Evolutionary conservation across 2,888 invertebrate species (phyloP).

Genomic region (Hermaeophaga mercurialis): DNA sequence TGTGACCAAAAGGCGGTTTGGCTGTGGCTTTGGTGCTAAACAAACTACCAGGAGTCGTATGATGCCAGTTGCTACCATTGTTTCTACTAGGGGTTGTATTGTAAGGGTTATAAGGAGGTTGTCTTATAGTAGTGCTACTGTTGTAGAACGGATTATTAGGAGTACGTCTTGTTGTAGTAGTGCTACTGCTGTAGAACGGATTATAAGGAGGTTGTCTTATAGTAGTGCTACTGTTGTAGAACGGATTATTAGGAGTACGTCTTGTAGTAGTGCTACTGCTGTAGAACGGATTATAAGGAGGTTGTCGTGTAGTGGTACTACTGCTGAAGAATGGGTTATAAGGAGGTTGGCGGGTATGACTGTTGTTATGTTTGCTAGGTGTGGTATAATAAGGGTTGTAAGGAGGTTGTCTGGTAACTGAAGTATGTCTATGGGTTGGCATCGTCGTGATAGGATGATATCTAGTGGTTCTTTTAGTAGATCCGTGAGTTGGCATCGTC

Average conservation of each 20-base stretch:
- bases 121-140: constrained; percentile 1
- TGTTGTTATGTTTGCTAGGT: neutral
- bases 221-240: neutral
- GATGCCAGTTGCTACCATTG: neutral
- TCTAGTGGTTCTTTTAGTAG: neutral
- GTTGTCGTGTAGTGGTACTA: constrained; percentile 6
- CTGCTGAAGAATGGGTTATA: constrained; percentile 16
- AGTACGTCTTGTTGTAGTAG: neutral
- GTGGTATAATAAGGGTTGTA: constrained; percentile 20
- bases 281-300: constrained; percentile 14
- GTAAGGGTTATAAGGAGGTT: constrained; percentile 19
- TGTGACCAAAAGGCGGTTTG: neutral
- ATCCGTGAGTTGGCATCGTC: neutral
- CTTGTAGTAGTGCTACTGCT: neutral
- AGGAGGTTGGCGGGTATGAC: constrained; percentile 9
- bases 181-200: constrained; percentile 15
- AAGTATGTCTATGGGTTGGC: constrained; percentile 10
- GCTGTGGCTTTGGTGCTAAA: neutral
- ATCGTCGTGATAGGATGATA: constrained; percentile 7
- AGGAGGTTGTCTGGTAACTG: constrained; percentile 16
- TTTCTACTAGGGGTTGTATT: constrained; percentile 5
- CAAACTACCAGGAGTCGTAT: neutral
- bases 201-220: constrained; percentile 20
- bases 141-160: neutral
- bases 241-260: constrained; percentile 15